Evolutionary conservation across 2,888 invertebrate genomes (phyloP), one percentile per base, ranked within the genome.

Genomic region (Eudemis profundana): DNA sequence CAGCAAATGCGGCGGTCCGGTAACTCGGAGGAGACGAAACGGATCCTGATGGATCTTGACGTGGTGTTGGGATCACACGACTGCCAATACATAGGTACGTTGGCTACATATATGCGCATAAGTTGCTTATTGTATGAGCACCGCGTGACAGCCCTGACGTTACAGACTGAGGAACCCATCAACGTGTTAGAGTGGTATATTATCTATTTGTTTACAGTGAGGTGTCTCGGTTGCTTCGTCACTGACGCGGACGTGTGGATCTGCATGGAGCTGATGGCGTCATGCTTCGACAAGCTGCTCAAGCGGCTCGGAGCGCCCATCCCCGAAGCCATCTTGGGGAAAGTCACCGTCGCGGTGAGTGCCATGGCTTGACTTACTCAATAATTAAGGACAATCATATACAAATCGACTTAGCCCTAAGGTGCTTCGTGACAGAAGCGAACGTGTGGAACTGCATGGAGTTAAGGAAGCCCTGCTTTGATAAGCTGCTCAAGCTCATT

Each of bases 251-350:
- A 99, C 86, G 99, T 99, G 0, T 99, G 99, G 98, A 99, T 99
- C 82, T 99, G 99, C 86, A 99, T 99, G 99, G 99, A 99, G 91
- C 93, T 99, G 73, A 99, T 99, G 99, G 96, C 98, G 12, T 98
- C 98, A 17, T 99, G 99, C 90, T 96, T 99, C 83, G 99, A 99
- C 86, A 99, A 99, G 92, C 92, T 99, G 79, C 93, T 99, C 68
- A 98, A 98, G 87, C 92, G 95, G 74, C 93, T 97, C 40, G 95
- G 96, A 69, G 94, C 95, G 72, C 96, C 98, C n/a, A 97, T 99
- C 80, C 99, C 99, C 3, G 99, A 99, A 92, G 94, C 95, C 76
- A 98, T 99, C 81, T 93, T 99, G 72, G 99, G 99, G 74, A 99
- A 99, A 93, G 97, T 99, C 73, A 97, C 98, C 68, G 96, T 98